Percentiles rank a stretch among this genome's conserved stretches.
phyloP scores from a whole-genome alignment of 2,888 invertebrate genomes.

The Tanypteryx hageni region DNA sequence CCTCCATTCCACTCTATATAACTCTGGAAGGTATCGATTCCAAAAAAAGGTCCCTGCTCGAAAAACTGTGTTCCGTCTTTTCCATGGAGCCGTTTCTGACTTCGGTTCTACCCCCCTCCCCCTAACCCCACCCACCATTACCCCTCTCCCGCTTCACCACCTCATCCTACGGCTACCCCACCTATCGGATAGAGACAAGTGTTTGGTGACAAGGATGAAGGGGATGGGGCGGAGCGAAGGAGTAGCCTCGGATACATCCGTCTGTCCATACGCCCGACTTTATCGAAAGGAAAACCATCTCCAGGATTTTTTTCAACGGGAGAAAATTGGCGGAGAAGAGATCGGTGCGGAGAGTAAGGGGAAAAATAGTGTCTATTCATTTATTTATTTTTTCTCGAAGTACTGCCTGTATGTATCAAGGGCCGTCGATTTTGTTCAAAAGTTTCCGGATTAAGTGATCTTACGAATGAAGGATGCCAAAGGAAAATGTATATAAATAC shows the following conservation, averaged over 20 bases:
- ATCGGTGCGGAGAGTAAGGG: background rate
- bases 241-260: background rate
- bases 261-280: constrained; percentile 44
- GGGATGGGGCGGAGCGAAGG: background rate
- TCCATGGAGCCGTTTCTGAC: background rate
- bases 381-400: background rate
- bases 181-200: background rate
- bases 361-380: background rate
- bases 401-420: background rate
- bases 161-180: too few relatives aligned
- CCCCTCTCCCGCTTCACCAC: background rate
- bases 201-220: background rate
- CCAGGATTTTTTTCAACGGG: background rate
- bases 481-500: constrained; percentile 5
- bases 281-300: background rate
- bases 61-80: constrained; percentile 10
- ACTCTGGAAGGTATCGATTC: constrained; percentile 32
- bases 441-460: constrained; percentile 27
- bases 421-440: background rate
- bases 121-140: background rate
- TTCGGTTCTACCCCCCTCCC: background rate
- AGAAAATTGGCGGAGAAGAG: background rate
- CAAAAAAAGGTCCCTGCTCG: background rate
- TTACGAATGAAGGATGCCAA: background rate
- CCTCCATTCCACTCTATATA: constrained; percentile 13